Conservation (phyloP, 2,797 vertebrate species). For the Decapterus maruadsi region DNA sequence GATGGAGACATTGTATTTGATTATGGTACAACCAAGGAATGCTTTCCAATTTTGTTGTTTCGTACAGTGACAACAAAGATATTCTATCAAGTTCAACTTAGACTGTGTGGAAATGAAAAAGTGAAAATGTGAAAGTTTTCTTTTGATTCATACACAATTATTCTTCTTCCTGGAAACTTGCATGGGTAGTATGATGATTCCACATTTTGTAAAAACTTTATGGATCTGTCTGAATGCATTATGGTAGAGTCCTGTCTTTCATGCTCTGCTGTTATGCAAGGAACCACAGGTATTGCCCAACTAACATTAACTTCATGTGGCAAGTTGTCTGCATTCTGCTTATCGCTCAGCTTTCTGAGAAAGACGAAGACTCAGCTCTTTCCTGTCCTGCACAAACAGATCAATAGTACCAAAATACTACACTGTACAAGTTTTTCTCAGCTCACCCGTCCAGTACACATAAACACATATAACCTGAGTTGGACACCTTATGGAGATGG, state of each 20-base stretch:
- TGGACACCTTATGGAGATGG: not conserved
- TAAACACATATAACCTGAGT: slow-evolving; percentile 5
- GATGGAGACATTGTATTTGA: no score
- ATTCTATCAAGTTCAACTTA: not conserved
- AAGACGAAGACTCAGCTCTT: slow-evolving; percentile 27
- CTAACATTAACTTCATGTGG: slow-evolving; percentile 45
- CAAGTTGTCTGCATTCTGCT: slow-evolving; percentile 36
- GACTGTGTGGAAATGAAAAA: no score
- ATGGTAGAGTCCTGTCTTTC: slow-evolving; percentile 4
- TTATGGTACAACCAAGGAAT: no score
- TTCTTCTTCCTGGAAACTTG: slow-evolving; percentile 22
- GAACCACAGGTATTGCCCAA: slow-evolving; percentile 23
- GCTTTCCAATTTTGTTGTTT: no score
- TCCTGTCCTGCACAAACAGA: not conserved
- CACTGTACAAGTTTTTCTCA: not conserved
- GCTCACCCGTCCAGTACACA: not conserved
- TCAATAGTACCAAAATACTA: slow-evolving; percentile 3
- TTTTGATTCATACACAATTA: slow-evolving; percentile 28
- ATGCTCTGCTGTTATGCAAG: slow-evolving; percentile 23
- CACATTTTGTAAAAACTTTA: not conserved
- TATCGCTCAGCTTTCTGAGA: slow-evolving; percentile 22
- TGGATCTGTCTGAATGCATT: slow-evolving; percentile 9
- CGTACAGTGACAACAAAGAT: no score
- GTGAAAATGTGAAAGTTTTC: not conserved
- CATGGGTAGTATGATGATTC: slow-evolving; percentile 23